phyloP scores from a whole-genome alignment of 2,888 invertebrate species.

The Silvanus unidentatus region DNA sequence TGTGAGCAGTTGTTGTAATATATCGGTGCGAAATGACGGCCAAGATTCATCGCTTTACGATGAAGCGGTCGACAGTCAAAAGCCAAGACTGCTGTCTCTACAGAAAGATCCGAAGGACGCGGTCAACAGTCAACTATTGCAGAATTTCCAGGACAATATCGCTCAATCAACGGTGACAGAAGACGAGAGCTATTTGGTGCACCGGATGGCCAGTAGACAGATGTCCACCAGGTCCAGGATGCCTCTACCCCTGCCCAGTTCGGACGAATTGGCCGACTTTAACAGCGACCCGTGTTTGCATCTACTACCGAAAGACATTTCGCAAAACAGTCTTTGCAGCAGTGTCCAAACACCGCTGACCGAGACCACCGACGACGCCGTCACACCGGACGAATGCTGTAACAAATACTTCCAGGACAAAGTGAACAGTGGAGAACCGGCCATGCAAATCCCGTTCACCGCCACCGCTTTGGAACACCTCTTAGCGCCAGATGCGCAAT shows the following conservation, averaged over 20 bases:
- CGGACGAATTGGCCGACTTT: slow-evolving; percentile 38
- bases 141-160: slow-evolving; percentile 38
- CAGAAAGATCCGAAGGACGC: slow-evolving; percentile 43
- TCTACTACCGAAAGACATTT: slow-evolving; percentile 39
- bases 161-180: slow-evolving; percentile 37
- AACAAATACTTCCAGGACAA: slow-evolving; percentile 36
- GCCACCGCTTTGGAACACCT: slow-evolving; percentile 38
- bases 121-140: slow-evolving; percentile 28
- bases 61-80: slow-evolving; percentile 48
- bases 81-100: slow-evolving; percentile 39
- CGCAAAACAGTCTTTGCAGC: slow-evolving; percentile 41
- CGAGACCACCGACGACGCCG: slow-evolving; percentile 44
- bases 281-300: slow-evolving; percentile 32
- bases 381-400: slow-evolving; percentile 41
- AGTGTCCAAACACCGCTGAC: slow-evolving; percentile 45
- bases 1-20: slow-evolving; percentile 77
- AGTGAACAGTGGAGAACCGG: slow-evolving; percentile 2
- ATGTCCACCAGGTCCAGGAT: slow-evolving; percentile 56
- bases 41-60: slow-evolving; percentile 56
- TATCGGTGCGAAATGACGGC: slow-evolving; percentile 56
- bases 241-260: slow-evolving; percentile 49
- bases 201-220: slow-evolving; percentile 53
- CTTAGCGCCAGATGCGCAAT: slow-evolving; percentile 58
- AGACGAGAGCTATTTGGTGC: slow-evolving; percentile 55
- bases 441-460: slow-evolving; percentile 19